Base-by-base conservation (phyloP, 2,888 invertebrate species). In the Rugalucina vietnamica region DNA sequence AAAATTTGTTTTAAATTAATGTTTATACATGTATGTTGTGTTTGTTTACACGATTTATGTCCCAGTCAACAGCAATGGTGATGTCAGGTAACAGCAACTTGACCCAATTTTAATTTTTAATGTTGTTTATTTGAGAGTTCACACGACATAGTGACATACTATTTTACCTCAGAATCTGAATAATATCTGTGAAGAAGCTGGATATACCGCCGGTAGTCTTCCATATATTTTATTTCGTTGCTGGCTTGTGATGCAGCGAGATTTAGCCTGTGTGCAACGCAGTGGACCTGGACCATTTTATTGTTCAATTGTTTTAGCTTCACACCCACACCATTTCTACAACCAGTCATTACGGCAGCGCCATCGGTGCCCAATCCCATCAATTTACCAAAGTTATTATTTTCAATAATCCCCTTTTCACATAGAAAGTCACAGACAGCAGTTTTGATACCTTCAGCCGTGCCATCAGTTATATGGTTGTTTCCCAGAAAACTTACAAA, bases 401-500 rank as follows among this genome's bases (percentile, higher is more conserved):
- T 32, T 69, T 24, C 29, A 34, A 69, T 34, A 27, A 69, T 69
- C 12, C 24, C 24, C 27, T 69, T 69, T 29, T 69, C 69, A 69
- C 14, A 18, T 5, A 69, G 21, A 69, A 69, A 34, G 4, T 69
- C 69, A 69, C 69, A 69, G 3, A 69, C n/a, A 69, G 69, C 69
- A 69, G 69, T 5, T 24, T 69, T 69, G 5, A 69, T 69, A 69
- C 69, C 69, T n/a, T 69, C 27, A 27, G 27, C 10, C 12, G 12
- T 69, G 69, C 54, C 24, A 24, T 54, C 54, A n/a, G 54, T 54
- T 18, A 54, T 54, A n/a, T 21, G 54, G 39, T 79, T 39, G 32
- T 79, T 73, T 27, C 79, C 79, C 3, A 73, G 21, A 21, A 72
- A 57, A n/a, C 60, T 36, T 10, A 73, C 60, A 5, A 57, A 21